Evolutionary conservation across 2,113 vertebrate genomes (phyloP), one percentile per base, ranked within the genome.

Genomic region (Halcyon senegalensis): DNA sequence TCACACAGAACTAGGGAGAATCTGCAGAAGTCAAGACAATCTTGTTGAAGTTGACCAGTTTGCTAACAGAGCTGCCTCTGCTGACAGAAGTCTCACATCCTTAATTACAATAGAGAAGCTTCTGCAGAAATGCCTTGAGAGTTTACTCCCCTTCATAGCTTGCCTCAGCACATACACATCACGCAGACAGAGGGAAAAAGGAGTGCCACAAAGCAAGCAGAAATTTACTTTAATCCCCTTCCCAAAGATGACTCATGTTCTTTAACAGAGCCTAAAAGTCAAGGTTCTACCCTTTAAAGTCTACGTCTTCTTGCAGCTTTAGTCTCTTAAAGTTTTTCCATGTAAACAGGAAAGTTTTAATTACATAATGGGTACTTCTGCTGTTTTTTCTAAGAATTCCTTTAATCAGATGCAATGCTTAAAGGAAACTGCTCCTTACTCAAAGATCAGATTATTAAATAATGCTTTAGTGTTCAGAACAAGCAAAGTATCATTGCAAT

Each of bases 331-430:
- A 59, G 48, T 73, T 93, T 96, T 93, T 96, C 94, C 91, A 83
- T 17, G 33, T 89, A 85, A 96, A 96, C 91, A 94, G 50, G 77
- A 93, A 94, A 89, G 77, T 59, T 96, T 94, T 96, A 94, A 96
- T 92, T 89, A 84, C 81, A 95, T 82, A 95, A 92, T 72, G 84
- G 35, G 15, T 35, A 48, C 24, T 60, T 64, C 72, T 83, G 16
- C 44, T 95, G 55, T 41, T 95, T 93, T 51, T 53, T 28, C 66
- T n/a, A 91, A 89, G 59, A 35, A 94, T 90, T 88, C 90, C 68
- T 95, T 94, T 79, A 68, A 89, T 73, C 53, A 46, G n/a, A 94
- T n/a, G 64, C 73, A 94, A 56, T 37, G 27, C 53, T 82, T 39
- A 50, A 64, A 78, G 60, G 76, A 69, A 90, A 23, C 21, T 27